These are phyloP conservation scores for Austrofundulus limnaeus DNA, from an alignment of 2,113 vertebrate species.

Conservation along the genomic window DNA sequence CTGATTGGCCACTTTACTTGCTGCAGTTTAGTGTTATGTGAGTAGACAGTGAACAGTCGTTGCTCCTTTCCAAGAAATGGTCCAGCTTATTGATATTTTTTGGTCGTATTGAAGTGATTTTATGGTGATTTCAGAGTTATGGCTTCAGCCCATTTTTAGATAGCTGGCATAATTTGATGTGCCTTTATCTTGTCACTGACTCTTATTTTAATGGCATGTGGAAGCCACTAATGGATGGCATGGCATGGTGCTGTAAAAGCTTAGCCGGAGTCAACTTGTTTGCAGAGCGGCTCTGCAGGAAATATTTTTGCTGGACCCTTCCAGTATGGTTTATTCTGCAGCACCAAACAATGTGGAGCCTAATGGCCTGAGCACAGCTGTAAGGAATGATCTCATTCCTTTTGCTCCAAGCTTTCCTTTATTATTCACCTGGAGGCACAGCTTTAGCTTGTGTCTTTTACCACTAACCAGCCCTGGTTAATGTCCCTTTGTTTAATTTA, in stretches of 20 bases:
- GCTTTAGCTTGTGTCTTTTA: conserved; percentile 5
- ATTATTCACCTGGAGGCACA: neutral
- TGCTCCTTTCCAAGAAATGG: no score
- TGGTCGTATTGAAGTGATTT: no score
- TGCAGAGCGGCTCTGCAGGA: neutral
- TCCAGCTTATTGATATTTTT: no score
- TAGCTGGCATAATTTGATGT: neutral
- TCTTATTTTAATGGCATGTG: neutral
- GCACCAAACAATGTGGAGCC: neutral
- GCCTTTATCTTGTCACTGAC: neutral
- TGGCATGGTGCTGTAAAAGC: neutral
- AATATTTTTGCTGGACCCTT: neutral
- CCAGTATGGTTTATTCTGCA: neutral
- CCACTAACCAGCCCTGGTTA: neutral
- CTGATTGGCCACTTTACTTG: neutral
- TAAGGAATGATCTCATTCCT: conserved; percentile 2
- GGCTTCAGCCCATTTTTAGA: no score
- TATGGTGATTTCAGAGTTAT: neutral
- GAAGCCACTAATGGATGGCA: neutral
- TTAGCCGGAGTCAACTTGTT: neutral
- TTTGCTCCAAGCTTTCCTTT: conserved; percentile 3
- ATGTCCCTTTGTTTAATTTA: neutral
- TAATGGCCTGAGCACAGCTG: neutral
- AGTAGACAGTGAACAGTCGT: no score
- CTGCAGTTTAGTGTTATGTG: neutral